Conservation (phyloP, 2,797 vertebrate genomes). For the Anniella stebbinsi region DNA sequence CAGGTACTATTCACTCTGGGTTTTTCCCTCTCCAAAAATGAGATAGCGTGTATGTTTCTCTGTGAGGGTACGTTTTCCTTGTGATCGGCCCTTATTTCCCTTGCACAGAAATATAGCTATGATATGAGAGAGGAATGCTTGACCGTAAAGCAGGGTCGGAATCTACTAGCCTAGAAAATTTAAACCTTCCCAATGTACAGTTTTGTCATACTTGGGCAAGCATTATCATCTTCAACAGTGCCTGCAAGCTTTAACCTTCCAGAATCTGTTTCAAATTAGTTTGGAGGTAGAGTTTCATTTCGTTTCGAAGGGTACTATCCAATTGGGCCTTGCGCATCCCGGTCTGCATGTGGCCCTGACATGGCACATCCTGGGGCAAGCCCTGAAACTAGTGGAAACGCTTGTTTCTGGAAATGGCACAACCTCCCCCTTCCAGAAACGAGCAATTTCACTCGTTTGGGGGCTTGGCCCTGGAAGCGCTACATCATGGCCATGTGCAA, state of each 20-base stretch:
- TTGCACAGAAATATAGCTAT: not conserved
- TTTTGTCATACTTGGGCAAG: not conserved
- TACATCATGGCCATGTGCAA: no score
- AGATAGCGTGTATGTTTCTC: not conserved
- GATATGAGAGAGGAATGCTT: not conserved
- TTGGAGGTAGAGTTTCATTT: not conserved
- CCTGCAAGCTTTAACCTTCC: not conserved
- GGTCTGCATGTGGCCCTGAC: no score
- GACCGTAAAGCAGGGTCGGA: not conserved
- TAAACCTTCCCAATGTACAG: not conserved
- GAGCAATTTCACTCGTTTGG: no score
- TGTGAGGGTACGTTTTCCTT: not conserved
- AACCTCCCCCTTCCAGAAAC: no score
- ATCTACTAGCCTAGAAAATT: not conserved
- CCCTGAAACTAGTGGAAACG: no score
- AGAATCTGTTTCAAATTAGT: not conserved
- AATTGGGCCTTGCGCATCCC: no score
- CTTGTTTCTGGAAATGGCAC: no score
- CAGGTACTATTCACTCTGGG: slow-evolving; percentile 78
- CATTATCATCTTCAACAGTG: not conserved
- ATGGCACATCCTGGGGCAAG: no score
- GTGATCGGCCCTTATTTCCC: not conserved
- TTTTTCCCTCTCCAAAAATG: not conserved
- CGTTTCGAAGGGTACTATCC: no score
- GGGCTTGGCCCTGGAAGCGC: no score